A percentile compares a stretch with the other conserved stretches of the same genome.
These are phyloP conservation scores for Palythoa grandiflora DNA, from an alignment of 92 coral and sea anemone species.

Conservation along the genomic window DNA sequence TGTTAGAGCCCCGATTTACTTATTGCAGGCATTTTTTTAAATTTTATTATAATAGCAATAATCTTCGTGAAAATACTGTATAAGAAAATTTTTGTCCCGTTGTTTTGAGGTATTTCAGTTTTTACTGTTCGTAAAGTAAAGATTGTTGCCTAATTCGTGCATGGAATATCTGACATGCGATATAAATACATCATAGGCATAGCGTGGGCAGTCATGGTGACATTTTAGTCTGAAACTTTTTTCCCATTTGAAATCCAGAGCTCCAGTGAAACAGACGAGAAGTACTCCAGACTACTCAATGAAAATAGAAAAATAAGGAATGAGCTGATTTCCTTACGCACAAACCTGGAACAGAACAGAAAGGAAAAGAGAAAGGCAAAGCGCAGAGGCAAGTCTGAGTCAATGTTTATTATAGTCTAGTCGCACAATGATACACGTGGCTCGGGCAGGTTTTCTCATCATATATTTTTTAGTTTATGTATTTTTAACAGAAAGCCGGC, in stretches of 20 bases:
- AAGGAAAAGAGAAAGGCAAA: conserved; percentile 17
- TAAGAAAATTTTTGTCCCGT: neutral
- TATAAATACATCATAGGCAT: neutral
- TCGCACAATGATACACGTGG: neutral
- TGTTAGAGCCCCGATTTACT: neutral
- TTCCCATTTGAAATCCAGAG: conserved; percentile 13
- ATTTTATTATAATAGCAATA: neutral
- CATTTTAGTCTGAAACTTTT: neutral
- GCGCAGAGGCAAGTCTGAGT: neutral
- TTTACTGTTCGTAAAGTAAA: neutral
- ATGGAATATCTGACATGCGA: neutral
- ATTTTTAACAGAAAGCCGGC: neutral
- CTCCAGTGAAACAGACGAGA: neutral
- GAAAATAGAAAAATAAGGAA: no score
- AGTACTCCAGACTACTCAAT: no score
- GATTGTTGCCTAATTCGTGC: neutral
- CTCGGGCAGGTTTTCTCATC: neutral
- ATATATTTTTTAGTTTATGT: neutral
- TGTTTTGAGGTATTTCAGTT: neutral
- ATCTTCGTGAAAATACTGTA: no score
- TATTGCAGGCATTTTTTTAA: neutral
- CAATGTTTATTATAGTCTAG: neutral
- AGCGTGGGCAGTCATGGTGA: neutral
- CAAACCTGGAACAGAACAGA: neutral
- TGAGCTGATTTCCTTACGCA: no score